Conservation (phyloP, 2,797 vertebrate genomes). For the Stomatorhinus walkeri region DNA sequence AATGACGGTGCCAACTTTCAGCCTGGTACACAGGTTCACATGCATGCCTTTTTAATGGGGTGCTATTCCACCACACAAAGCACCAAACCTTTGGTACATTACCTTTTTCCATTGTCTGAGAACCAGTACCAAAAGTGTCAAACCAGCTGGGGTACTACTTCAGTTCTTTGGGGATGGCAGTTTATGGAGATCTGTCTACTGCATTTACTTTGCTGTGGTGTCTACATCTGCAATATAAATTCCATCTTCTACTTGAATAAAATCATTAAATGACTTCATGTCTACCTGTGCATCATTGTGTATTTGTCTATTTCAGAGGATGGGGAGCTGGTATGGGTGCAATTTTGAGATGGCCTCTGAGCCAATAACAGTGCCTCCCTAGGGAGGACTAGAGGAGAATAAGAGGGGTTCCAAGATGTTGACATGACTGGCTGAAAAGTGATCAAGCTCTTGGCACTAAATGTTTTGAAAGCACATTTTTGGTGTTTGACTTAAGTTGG, state of each 20-base stretch:
- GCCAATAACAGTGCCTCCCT: not conserved
- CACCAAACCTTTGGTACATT: not conserved
- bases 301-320: not conserved
- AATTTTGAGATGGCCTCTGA: not conserved
- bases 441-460: not conserved
- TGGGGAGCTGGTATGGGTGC: not conserved
- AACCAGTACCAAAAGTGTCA: too few relatives aligned
- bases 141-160: not conserved
- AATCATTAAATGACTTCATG: not conserved
- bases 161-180: not conserved
- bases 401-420: not conserved
- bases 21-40: not conserved
- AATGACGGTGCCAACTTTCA: not conserved
- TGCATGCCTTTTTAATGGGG: not conserved
- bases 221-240: not conserved
- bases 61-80: not conserved
- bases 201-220: not conserved
- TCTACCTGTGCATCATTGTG: not conserved
- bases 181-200: not conserved
- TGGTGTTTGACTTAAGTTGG: not conserved
- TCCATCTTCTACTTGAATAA: not conserved
- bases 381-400: not conserved
- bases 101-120: not conserved
- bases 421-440: not conserved
- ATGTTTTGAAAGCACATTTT: too few relatives aligned